Evolutionary conservation across 2,888 invertebrate species (phyloP).

Genomic region (Aphidoletes aphidimyza): DNA sequence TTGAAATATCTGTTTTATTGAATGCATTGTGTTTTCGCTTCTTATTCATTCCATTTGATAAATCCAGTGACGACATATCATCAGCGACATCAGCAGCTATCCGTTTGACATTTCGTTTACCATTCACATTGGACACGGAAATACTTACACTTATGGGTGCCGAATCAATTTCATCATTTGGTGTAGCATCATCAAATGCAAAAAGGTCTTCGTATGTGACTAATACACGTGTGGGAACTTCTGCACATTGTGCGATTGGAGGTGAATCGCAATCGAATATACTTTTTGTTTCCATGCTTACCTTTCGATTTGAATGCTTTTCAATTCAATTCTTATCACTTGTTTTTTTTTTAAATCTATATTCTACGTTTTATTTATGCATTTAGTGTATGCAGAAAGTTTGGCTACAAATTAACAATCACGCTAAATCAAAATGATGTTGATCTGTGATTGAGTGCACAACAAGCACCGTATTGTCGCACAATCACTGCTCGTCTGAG

Average conservation of each 20-base stretch:
- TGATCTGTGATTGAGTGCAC: no score
- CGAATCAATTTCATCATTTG: not conserved
- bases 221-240: not conserved
- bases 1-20: not conserved
- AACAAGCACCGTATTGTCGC: no score
- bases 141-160: not conserved
- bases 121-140: not conserved
- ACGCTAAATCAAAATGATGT: no score
- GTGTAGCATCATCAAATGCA: not conserved
- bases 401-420: no score
- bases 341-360: no score
- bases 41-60: no score
- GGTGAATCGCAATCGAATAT: not conserved
- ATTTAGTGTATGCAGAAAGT: no score
- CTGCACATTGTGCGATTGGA: not conserved
- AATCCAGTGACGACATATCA: no score
- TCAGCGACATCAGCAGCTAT: no score
- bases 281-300: not conserved
- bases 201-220: not conserved
- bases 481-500: no score
- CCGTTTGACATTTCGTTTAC: slow-evolving; percentile 8
- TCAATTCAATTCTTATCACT: no score
- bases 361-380: no score
- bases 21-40: not conserved
- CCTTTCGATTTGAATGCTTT: not conserved